Evolutionary conservation across 1,140 invertebrate genomes (phyloP).

Genomic region (Drosophila lowei): DNA sequence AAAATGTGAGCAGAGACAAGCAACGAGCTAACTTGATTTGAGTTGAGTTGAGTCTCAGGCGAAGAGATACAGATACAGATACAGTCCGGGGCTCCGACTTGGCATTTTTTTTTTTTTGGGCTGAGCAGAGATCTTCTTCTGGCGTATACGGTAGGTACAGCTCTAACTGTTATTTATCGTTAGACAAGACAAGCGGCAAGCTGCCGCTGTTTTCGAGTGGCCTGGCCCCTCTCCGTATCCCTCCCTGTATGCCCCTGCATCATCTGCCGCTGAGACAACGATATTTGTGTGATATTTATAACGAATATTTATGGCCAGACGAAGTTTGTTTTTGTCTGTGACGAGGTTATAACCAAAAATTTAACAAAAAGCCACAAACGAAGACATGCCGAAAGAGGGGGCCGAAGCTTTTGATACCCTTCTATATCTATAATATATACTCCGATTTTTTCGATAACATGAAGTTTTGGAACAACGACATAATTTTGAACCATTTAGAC

Average conservation of each 20-base stretch:
- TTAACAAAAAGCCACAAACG: conserved; percentile 15
- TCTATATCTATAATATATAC: no score
- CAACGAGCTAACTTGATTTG: conserved; percentile 35
- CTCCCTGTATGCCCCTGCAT: background rate
- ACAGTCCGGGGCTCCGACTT: background rate
- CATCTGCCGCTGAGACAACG: conserved; percentile 25
- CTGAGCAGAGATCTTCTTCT: conserved; percentile 19
- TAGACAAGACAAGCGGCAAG: conserved; percentile 78
- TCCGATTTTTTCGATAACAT: no score
- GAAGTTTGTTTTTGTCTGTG: conserved; percentile 35
- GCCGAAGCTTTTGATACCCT: conserved; percentile 3
- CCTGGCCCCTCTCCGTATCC: conserved; percentile 22
- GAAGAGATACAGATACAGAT: conserved; percentile 1
- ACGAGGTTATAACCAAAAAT: conserved; percentile 27
- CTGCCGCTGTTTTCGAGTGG: conserved; percentile 42
- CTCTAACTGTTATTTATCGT: conserved; percentile 80
- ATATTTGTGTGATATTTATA: conserved; percentile 64
- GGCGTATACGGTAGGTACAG: conserved; percentile 76
- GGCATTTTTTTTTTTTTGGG: conserved; percentile 22
- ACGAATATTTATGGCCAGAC: conserved; percentile 67
- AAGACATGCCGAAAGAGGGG: conserved; percentile 1
- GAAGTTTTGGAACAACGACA: no score
- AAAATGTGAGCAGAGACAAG: conserved; percentile 52
- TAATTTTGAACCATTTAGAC: no score
- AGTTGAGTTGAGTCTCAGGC: background rate